Percentiles rank a stretch among this genome's conserved stretches.
These are phyloP conservation scores for Monopis laevigella DNA, from an alignment of 2,888 invertebrate genomes.

Conservation along the genomic window DNA sequence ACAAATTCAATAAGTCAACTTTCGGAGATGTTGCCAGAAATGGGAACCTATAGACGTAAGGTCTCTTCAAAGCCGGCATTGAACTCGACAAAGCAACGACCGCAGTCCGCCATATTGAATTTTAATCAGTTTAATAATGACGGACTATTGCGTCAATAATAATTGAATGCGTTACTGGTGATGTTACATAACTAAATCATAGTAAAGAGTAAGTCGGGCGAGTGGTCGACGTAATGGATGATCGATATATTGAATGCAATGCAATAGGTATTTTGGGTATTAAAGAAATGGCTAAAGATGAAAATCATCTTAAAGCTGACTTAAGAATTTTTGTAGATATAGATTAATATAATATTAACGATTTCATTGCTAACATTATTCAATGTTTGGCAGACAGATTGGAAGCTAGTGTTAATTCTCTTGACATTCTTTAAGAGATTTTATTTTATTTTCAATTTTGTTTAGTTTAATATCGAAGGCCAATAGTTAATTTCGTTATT, in stretches of 20 bases:
- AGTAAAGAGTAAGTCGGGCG: neutral
- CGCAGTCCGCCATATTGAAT: slow-evolving; percentile 7
- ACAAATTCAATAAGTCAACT: slow-evolving; percentile 7
- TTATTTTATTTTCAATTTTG: no score
- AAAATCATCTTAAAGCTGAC: neutral
- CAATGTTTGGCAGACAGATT: no score
- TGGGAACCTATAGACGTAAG: slow-evolving; percentile 2
- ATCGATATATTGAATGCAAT: neutral
- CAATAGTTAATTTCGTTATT: no score
- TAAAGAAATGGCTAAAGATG: neutral
- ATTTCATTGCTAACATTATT: no score
- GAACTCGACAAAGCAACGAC: slow-evolving; percentile 8
- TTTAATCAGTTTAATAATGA: slow-evolving; percentile 3
- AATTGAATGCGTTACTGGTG: neutral
- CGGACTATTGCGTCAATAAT: slow-evolving; percentile 5
- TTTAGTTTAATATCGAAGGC: no score
- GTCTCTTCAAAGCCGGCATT: slow-evolving; percentile 4
- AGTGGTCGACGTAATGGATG: neutral
- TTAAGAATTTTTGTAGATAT: neutral
- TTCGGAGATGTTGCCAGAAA: neutral
- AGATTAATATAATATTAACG: no score
- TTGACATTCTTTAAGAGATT: no score
- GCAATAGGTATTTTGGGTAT: neutral
- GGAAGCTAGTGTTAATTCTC: no score
- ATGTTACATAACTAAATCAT: slow-evolving; percentile 2